Percentiles rank a stretch among this genome's conserved stretches.
These are phyloP conservation scores for Corythoichthys intestinalis DNA, from an alignment of 2,113 vertebrate genomes.

Conservation along the genomic window DNA sequence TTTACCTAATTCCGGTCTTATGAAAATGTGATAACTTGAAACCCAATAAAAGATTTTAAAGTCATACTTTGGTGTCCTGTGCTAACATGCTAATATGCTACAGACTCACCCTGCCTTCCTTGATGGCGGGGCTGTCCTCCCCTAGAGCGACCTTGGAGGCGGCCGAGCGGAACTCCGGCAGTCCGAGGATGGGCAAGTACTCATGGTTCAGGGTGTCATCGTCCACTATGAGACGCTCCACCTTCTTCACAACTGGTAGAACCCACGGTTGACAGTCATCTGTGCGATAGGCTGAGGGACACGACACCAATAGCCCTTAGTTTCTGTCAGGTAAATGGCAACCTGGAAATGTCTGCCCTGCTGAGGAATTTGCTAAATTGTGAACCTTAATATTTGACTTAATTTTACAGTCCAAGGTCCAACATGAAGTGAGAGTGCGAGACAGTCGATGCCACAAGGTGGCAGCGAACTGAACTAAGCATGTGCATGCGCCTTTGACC, in stretches of 20 bases:
- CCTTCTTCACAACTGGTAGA: constrained; percentile 94
- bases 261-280: constrained; percentile 93
- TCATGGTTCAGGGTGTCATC: constrained; percentile 87
- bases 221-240: constrained; percentile 83
- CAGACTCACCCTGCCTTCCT: constrained; percentile 78
- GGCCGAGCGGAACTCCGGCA: constrained; percentile 83
- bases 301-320: not conserved
- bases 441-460: not conserved
- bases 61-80: too few relatives aligned
- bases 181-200: constrained; percentile 91
- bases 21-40: too few relatives aligned
- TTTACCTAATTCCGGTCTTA: too few relatives aligned
- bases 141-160: constrained; percentile 86
- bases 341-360: not conserved
- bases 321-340: not conserved
- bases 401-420: too few relatives aligned
- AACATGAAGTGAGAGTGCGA: accelerated
- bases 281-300: constrained; percentile 85
- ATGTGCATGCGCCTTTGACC: constrained; percentile 24
- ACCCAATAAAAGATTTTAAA: too few relatives aligned
- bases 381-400: not conserved
- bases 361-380: too few relatives aligned
- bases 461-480: not conserved
- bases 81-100: not conserved
- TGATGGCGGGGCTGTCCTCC: constrained; percentile 82